Percentiles rank a stretch among this genome's conserved stretches.
phyloP scores from a whole-genome alignment of 2,888 invertebrate species.

The Ectropis crepuscularia region DNA sequence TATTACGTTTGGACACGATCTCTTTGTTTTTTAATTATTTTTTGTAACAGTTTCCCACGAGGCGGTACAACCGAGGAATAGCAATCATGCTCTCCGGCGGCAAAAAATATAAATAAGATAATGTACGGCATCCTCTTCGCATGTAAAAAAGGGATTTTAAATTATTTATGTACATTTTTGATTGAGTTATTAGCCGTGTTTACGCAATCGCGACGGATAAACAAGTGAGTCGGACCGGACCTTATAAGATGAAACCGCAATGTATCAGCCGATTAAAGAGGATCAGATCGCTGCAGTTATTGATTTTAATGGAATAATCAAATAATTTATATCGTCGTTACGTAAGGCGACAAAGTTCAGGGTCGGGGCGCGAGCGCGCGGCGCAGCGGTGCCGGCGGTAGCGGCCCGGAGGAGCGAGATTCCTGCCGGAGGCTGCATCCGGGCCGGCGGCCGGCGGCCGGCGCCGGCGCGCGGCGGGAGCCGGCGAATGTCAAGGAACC shows the following conservation, averaged over 20 bases:
- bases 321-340: constrained; percentile 59
- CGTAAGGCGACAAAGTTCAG: constrained; percentile 75
- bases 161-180: background rate
- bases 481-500: constrained; percentile 83
- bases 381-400: constrained; percentile 55
- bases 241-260: constrained; percentile 9
- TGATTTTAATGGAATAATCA: constrained; percentile 53
- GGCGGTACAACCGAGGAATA: constrained; percentile 61
- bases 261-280: constrained; percentile 9
- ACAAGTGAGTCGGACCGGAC: background rate
- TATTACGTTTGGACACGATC: constrained; percentile 65
- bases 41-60: constrained; percentile 73
- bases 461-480: constrained; percentile 64
- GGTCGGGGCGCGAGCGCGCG: constrained; percentile 57
- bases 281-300: constrained; percentile 36
- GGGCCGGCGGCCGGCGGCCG: constrained; percentile 75
- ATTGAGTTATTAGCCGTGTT: background rate
- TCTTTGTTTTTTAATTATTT: constrained; percentile 60
- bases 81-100: constrained; percentile 40
- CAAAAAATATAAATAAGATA: constrained; percentile 18
- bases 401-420: constrained; percentile 76
- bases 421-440: constrained; percentile 81
- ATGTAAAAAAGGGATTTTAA: constrained; percentile 6
- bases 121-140: constrained; percentile 14
- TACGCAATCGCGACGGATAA: constrained; percentile 5